A percentile compares a stretch with the other conserved stretches of the same genome.
Evolutionary conservation across 2,888 invertebrate species (phyloP).

Genomic region (Eupithecia subfuscata): DNA sequence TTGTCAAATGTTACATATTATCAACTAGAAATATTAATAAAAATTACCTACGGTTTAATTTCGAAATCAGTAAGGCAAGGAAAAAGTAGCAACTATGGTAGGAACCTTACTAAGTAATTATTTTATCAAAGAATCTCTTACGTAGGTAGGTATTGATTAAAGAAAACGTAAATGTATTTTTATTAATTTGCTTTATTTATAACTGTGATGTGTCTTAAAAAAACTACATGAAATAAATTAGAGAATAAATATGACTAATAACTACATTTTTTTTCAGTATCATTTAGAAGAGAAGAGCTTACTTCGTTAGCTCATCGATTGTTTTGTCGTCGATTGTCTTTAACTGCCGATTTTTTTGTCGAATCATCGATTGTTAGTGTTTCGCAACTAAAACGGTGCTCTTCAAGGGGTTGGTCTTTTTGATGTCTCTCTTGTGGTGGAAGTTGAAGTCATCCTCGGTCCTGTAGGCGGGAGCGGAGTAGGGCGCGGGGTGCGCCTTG

Average conservation of each 20-base stretch:
- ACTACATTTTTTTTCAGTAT: constrained; percentile 25
- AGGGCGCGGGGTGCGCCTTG: constrained; percentile 58
- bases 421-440: constrained; percentile 68
- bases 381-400: constrained; percentile 43
- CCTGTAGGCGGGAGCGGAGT: constrained; percentile 63
- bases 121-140: neutral
- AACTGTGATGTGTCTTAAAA: constrained; percentile 49
- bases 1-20: neutral
- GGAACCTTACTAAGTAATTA: neutral
- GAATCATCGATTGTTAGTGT: constrained; percentile 10
- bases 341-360: neutral
- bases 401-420: constrained; percentile 53
- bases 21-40: neutral
- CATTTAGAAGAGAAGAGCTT: constrained; percentile 15
- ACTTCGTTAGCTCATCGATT: constrained; percentile 2
- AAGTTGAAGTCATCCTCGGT: constrained; percentile 62
- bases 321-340: neutral
- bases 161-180: constrained; percentile 30
- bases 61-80: neutral
- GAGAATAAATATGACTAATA: constrained; percentile 35
- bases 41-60: neutral
- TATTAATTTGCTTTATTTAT: constrained; percentile 45
- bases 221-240: constrained; percentile 38
- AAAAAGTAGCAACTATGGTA: neutral
- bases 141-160: neutral